Evolutionary conservation across 2,888 invertebrate species (phyloP).

Genomic region (Cryptus armator): DNA sequence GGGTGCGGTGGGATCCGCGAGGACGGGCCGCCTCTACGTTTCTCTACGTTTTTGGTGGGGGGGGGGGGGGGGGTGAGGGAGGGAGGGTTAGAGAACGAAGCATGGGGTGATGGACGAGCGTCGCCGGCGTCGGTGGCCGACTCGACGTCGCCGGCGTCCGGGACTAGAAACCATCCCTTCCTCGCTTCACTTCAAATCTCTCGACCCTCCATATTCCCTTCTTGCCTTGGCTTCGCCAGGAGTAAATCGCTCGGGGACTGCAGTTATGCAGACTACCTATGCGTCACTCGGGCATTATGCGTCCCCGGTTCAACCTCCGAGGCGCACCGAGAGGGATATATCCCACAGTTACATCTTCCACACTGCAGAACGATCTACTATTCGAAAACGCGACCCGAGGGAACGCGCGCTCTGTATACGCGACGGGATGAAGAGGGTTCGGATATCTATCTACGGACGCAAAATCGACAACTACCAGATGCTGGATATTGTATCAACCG

Average conservation of each 20-base stretch:
- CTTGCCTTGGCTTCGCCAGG: conserved; percentile 38
- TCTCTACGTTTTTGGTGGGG: conserved; percentile 53
- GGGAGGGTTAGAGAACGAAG: conserved; percentile 4
- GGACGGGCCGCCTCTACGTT: conserved; percentile 51
- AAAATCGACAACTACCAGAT: conserved; percentile 23
- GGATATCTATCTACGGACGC: conserved; percentile 33
- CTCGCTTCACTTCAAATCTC: conserved; percentile 16
- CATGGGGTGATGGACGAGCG: conserved; percentile 78
- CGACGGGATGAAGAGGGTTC: conserved; percentile 57
- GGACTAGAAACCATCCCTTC: conserved; percentile 44
- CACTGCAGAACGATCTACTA: conserved; percentile 15
- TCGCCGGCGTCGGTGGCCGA: conserved; percentile 56
- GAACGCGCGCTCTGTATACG: conserved; percentile 66
- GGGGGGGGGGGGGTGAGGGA: conserved; percentile 45
- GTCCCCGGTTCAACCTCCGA: conserved; percentile 59
- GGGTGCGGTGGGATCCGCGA: conserved; percentile 20
- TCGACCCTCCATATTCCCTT: conserved; percentile 7
- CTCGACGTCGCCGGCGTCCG: conserved; percentile 56
- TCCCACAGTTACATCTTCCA: conserved; percentile 9
- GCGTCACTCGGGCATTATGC: conserved; percentile 80
- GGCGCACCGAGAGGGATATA: conserved; percentile 22
- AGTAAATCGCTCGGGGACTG: conserved; percentile 78
- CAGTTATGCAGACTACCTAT: conserved; percentile 80
- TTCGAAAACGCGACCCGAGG: conserved; percentile 74
- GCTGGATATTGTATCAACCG: conserved; percentile 54